Evolutionary conservation across 2,797 vertebrate species (phyloP).

Genomic region (Parauchenoglanis ngamensis): DNA sequence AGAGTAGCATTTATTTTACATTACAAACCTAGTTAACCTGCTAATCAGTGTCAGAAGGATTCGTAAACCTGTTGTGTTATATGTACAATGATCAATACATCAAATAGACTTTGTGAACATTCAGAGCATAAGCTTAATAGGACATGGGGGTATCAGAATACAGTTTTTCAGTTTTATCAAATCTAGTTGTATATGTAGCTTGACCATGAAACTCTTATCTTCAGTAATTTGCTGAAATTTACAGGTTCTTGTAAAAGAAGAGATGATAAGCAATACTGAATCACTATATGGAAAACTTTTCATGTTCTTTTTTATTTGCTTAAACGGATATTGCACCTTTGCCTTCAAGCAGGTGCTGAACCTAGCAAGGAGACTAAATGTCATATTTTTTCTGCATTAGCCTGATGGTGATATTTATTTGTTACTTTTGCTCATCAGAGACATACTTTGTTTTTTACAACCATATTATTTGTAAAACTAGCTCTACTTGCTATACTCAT

Average conservation of each 20-base stretch:
- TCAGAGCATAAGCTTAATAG: neutral
- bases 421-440: neutral
- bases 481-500: neutral
- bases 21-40: neutral
- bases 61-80: neutral
- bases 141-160: neutral
- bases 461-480: neutral
- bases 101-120: neutral
- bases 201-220: no score
- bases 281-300: neutral
- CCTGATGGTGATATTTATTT: neutral
- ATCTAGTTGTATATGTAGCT: neutral
- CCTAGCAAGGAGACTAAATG: neutral
- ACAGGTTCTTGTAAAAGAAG: neutral
- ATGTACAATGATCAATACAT: neutral
- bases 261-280: neutral
- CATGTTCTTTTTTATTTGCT: neutral
- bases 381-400: neutral
- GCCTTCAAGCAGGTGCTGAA: neutral
- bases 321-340: neutral
- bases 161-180: neutral
- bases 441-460: neutral
- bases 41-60: neutral
- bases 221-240: neutral
- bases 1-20: neutral